Percentiles rank a stretch among this genome's conserved stretches.
phyloP scores from a whole-genome alignment of 1,140 invertebrate species.

The Drosophila subpulchrella region DNA sequence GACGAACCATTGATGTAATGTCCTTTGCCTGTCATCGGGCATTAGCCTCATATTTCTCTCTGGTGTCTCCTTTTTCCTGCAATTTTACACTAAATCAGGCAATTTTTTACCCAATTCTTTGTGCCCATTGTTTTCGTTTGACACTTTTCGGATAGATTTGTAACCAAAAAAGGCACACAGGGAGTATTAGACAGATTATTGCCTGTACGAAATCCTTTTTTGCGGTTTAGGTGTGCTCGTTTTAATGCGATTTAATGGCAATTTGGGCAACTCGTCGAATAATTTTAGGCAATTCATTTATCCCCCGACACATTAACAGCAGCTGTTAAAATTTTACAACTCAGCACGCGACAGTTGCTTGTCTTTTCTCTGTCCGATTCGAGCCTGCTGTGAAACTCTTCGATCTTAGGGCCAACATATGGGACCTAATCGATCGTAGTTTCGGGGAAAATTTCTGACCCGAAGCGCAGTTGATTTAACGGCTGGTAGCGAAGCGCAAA shows the following conservation, averaged over 20 bases:
- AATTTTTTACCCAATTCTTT: constrained; percentile 76
- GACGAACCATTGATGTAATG: constrained; percentile 43
- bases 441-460: constrained; percentile 21
- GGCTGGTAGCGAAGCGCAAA: constrained; percentile 59
- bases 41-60: constrained; percentile 54
- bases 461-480: constrained; percentile 15
- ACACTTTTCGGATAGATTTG: constrained; percentile 53
- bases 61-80: constrained; percentile 29
- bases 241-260: constrained; percentile 71
- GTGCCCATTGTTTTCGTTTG: constrained; percentile 39
- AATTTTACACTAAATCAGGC: constrained; percentile 78
- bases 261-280: constrained; percentile 24
- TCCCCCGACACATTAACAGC: constrained; percentile 47
- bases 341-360: constrained; percentile 73
- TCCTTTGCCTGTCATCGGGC: constrained; percentile 52
- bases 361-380: constrained; percentile 16
- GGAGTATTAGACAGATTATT: constrained; percentile 63
- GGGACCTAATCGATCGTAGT: constrained; percentile 47
- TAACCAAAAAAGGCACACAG: constrained; percentile 20
- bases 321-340: constrained; percentile 59
- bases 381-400: constrained; percentile 44
- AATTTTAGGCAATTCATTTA: constrained; percentile 34
- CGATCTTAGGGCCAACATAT: constrained; percentile 38
- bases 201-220: constrained; percentile 26
- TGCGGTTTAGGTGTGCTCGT: constrained; percentile 51